Conservation (phyloP, 1,140 invertebrate genomes). For the Hermetia illucens region DNA sequence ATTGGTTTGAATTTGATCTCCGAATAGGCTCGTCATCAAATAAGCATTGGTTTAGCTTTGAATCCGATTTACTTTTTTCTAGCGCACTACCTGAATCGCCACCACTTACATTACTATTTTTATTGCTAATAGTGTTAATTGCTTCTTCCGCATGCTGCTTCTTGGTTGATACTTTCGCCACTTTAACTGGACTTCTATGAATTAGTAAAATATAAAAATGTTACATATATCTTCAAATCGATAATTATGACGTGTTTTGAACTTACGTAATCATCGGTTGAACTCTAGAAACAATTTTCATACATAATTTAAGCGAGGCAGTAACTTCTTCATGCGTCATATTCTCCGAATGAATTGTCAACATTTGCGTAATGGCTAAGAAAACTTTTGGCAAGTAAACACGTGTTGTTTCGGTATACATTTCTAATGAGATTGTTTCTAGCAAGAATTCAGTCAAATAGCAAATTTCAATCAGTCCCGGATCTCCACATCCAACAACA, state of each 20-base stretch:
- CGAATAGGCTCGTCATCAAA: constrained; percentile 30
- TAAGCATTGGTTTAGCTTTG: constrained; percentile 39
- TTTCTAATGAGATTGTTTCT: constrained; percentile 65
- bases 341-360: constrained; percentile 41
- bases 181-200: constrained; percentile 24
- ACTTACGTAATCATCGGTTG: constrained; percentile 42
- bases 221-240: constrained; percentile 19
- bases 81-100: constrained; percentile 20
- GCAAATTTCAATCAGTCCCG: constrained; percentile 50
- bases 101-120: neutral
- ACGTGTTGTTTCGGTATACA: constrained; percentile 63
- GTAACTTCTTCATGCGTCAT: constrained; percentile 48
- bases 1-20: constrained; percentile 32
- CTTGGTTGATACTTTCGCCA: constrained; percentile 10
- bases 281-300: constrained; percentile 62
- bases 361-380: constrained; percentile 43
- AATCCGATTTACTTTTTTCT: constrained; percentile 51
- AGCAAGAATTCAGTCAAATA: constrained; percentile 62
- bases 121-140: neutral
- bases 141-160: neutral
- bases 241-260: constrained; percentile 3
- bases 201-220: neutral
- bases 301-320: constrained; percentile 49
- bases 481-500: constrained; percentile 43
- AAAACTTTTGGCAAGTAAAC: constrained; percentile 65